Evolutionary conservation across 2,113 vertebrate species (phyloP), one percentile per base, ranked within the genome.

Genomic region (Morone saxatilis): DNA sequence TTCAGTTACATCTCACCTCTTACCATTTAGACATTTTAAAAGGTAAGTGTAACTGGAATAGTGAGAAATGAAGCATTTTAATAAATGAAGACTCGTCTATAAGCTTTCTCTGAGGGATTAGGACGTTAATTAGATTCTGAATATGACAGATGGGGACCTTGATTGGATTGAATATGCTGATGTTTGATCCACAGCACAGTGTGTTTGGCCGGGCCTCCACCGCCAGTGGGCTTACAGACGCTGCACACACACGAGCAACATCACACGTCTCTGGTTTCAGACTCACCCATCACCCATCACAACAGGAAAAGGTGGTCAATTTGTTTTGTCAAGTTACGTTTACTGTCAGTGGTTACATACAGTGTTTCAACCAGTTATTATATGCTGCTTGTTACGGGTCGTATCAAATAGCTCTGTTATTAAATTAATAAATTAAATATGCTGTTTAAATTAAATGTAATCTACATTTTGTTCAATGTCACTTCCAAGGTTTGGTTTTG

Each of bases 61-160:
- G 22, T 22, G 47, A 60, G 61, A 75, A 3, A 70, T 65, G 11
- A 45, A 11, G n/a, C 19, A 20, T 76, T 77, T 78, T 40, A 79
- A 82, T 84, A 20, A 75, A 78, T 43, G 45, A 36, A 81, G 53
- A 87, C 72, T 40, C 40, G 60, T 81, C 65, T 81, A 36, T 40
- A 61, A 72, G 81, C 67, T 66, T 67, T 51, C 76, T 78, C 68
- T 56, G 9, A 51, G 65, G 66, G 57, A 75, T 47, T 65, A 56
- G 38, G n/a, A 65, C 60, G 2, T 79, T 83, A 80, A 86, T 88
- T 85, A 57, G 51, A 89, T 86, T 88, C 54, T 8, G 45, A 70
- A 80, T 62, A 7, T 5, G 57, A 83, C 85, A 86, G 85, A 88
- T 84, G 76, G 86, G 79, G 38, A 62, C 54, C 38, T 36, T 69